A percentile compares a stretch with the other conserved stretches of the same genome.
Conservation (phyloP, 2,888 invertebrate genomes). For the Cantharis flavilabris region DNA sequence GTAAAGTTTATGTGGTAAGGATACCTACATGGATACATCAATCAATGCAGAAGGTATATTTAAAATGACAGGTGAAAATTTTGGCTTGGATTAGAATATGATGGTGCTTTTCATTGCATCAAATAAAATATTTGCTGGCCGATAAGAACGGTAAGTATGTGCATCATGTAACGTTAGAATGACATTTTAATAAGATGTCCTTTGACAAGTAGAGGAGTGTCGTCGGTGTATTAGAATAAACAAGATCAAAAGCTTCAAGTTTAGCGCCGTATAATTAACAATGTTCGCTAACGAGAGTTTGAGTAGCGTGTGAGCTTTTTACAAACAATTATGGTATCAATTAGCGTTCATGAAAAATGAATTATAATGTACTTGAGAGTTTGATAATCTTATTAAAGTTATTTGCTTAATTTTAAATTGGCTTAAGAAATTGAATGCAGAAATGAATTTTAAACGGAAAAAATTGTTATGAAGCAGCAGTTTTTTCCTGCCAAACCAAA, state of each 20-base stretch:
- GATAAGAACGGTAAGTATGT: neutral
- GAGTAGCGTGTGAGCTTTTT: conserved; percentile 48
- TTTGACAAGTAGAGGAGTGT: conserved; percentile 34
- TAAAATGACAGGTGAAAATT: conserved; percentile 52
- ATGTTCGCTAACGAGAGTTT: conserved; percentile 50
- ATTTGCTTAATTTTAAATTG: conserved; percentile 38
- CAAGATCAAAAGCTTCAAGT: conserved; percentile 36
- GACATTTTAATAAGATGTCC: conserved; percentile 30
- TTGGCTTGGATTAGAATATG: conserved; percentile 43
- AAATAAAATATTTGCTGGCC: conserved; percentile 7
- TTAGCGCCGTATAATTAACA: conserved; percentile 51
- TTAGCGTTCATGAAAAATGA: conserved; percentile 51
- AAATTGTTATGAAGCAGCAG: neutral
- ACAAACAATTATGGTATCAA: conserved; percentile 48
- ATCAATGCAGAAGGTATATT: conserved; percentile 52
- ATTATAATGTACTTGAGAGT: conserved; percentile 45
- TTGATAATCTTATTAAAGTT: conserved; percentile 40
- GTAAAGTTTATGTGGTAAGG: conserved; percentile 41
- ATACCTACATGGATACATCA: conserved; percentile 45
- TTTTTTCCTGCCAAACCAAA: neutral
- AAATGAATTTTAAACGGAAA: neutral
- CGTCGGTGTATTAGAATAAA: conserved; percentile 33
- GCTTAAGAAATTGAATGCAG: conserved; percentile 14
- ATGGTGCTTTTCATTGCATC: conserved; percentile 1
- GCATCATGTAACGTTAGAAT: neutral